phyloP scores from a whole-genome alignment of 2,888 invertebrate genomes.

The Drosophila putrida region DNA sequence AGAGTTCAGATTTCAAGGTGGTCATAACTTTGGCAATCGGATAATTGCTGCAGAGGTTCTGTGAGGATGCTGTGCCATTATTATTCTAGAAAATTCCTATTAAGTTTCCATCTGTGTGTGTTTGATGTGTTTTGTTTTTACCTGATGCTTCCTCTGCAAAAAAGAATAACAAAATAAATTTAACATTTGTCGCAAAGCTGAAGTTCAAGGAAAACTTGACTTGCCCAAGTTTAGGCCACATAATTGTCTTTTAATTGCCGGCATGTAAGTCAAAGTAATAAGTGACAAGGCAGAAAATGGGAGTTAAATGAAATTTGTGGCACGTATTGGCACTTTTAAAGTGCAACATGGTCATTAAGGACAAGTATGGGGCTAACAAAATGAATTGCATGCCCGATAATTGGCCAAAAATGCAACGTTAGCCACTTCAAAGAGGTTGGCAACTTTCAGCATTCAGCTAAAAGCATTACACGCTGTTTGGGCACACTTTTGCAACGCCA shows the following conservation, averaged over 20 bases:
- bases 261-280: slow-evolving; percentile 39
- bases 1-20: slow-evolving; percentile 45
- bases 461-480: slow-evolving; percentile 26
- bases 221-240: slow-evolving; percentile 57
- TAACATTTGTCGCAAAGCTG: slow-evolving; percentile 17
- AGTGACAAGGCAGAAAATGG: neutral
- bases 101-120: neutral
- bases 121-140: slow-evolving; percentile 17
- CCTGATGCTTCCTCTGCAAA: slow-evolving; percentile 25
- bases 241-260: slow-evolving; percentile 71
- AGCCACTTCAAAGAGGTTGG: slow-evolving; percentile 46
- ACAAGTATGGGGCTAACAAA: slow-evolving; percentile 35
- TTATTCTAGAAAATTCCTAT: slow-evolving; percentile 1
- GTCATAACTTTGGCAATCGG: slow-evolving; percentile 32
- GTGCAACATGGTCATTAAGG: slow-evolving; percentile 31
- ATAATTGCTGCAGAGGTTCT: slow-evolving; percentile 37
- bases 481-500: slow-evolving; percentile 17
- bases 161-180: slow-evolving; percentile 37
- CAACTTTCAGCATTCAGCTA: slow-evolving; percentile 4
- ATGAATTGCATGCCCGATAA: slow-evolving; percentile 60
- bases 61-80: no score
- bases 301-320: slow-evolving; percentile 19
- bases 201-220: slow-evolving; percentile 37
- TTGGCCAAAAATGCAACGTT: slow-evolving; percentile 60
- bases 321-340: slow-evolving; percentile 56